Evolutionary conservation across 2,888 invertebrate genomes (phyloP), one percentile per base, ranked within the genome.

Genomic region (Caenorhabditis sp.): DNA sequence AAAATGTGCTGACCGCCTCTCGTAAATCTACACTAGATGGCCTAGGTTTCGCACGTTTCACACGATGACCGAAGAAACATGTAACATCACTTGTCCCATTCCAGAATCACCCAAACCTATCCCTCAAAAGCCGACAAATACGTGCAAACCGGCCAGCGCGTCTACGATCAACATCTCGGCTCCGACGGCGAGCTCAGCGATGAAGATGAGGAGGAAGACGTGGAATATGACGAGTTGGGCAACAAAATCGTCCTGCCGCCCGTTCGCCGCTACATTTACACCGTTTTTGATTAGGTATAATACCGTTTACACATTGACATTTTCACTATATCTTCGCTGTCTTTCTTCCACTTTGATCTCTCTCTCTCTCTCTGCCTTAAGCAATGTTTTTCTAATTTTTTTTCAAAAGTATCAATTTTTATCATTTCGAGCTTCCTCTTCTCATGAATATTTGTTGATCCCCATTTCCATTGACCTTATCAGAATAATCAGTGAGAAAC

Each of bases 131-230:
- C 85, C 1, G 88, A 88, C 67, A 88, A 88, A 60, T 86, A 83
- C 67, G 83, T 85, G 13, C 88, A 88, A 74, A 88, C 88, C 18
- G 88, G 88, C 62, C 85, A 88, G 64, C 62, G 88, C 15, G 88
- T 88, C 44, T 88, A 86, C 65, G 86, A 88, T 70, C 88, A 86
- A 55, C 86, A 76, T 44, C 40, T 24, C 18, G 77, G 65, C 68
- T 74, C 69, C 6, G 77, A 82, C 26, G 81, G 78, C 18, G 84
- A 84, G 8, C 58, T 56, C 13, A 84, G 80, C 28, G 82, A 82
- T 44, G 83, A 83, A 44, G 85, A 85, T 37, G 84, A 83, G 26
- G 81, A 79, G 47, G 84, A 84, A 13, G 69, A 51, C 24, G 72
- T 77, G n/a, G 85, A 85, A 47, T 79, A 82, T 50, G 83, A 83